phyloP scores from a whole-genome alignment of 2,113 vertebrate species.

The Ceyx margarethae region DNA sequence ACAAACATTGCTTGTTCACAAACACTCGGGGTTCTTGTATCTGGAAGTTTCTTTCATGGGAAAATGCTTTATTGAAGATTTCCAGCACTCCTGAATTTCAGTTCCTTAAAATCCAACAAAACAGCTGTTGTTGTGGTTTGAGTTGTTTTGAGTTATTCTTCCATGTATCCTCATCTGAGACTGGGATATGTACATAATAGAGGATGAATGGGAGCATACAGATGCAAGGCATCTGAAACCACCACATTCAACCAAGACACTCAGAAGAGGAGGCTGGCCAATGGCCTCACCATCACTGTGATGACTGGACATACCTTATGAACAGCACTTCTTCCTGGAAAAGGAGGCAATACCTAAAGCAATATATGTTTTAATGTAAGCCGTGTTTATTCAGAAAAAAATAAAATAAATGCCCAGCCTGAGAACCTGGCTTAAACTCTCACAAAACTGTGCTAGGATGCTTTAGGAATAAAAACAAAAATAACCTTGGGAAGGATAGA shows the following conservation, averaged over 20 bases:
- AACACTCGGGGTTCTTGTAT: not conserved
- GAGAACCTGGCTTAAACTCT: not conserved
- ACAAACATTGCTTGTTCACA: not conserved
- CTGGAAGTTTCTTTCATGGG: not conserved
- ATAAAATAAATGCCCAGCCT: not conserved
- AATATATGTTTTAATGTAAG: not conserved
- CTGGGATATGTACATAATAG: not conserved
- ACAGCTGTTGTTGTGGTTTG: not conserved
- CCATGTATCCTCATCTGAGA: not conserved
- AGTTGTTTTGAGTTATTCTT: not conserved
- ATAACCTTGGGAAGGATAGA: not conserved
- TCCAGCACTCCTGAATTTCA: not conserved
- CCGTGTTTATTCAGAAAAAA: not conserved
- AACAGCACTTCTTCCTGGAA: not conserved
- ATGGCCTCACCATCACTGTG: not conserved
- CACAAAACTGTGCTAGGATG: not conserved
- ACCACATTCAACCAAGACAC: not conserved
- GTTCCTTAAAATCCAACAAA: not conserved
- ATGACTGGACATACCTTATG: not conserved
- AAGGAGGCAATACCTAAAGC: not conserved
- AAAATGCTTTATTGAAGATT: conserved; percentile 22
- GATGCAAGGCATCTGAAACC: not conserved
- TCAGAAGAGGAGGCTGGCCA: not conserved
- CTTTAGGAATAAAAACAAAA: not conserved
- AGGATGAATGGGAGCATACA: not conserved